These are phyloP conservation scores for Drosophila erecta DNA, from an alignment of 1,140 invertebrate species.

Conservation along the genomic window DNA sequence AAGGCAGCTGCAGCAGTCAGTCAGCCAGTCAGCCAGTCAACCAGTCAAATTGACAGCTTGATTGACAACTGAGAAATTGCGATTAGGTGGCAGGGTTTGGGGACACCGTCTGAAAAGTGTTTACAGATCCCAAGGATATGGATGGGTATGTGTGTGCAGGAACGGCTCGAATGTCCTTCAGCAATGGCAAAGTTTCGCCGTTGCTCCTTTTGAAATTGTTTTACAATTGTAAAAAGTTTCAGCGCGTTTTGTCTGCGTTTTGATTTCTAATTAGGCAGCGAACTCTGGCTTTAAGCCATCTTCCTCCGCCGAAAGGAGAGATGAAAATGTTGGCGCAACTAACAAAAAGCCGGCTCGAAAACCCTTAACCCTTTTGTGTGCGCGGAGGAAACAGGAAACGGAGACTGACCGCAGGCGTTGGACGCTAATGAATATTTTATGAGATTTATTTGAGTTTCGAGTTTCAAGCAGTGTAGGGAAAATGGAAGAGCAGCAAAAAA, in stretches of 20 bases:
- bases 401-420: constrained; percentile 73
- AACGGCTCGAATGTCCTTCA: constrained; percentile 45
- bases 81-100: constrained; percentile 26
- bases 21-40: constrained; percentile 23
- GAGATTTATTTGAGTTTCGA: constrained; percentile 81
- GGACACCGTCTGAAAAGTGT: constrained; percentile 19
- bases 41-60: constrained; percentile 78
- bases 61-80: constrained; percentile 81
- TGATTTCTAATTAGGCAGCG: constrained; percentile 76
- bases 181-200: constrained; percentile 49
- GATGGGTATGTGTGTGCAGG: not conserved
- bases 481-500: not conserved
- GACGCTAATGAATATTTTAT: constrained; percentile 82
- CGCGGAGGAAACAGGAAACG: constrained; percentile 27
- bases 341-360: constrained; percentile 50
- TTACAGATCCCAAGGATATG: constrained; percentile 29
- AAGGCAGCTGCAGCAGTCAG: constrained; percentile 64
- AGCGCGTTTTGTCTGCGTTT: constrained; percentile 62
- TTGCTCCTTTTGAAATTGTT: constrained; percentile 57
- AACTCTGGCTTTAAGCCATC: constrained; percentile 23
- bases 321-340: constrained; percentile 25
- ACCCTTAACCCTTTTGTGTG: constrained; percentile 75
- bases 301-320: constrained; percentile 7
- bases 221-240: constrained; percentile 76
- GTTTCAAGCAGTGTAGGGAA: constrained; percentile 54